Base-by-base conservation (phyloP, 2,888 invertebrate genomes). In the Thymelicus sylvestris region DNA sequence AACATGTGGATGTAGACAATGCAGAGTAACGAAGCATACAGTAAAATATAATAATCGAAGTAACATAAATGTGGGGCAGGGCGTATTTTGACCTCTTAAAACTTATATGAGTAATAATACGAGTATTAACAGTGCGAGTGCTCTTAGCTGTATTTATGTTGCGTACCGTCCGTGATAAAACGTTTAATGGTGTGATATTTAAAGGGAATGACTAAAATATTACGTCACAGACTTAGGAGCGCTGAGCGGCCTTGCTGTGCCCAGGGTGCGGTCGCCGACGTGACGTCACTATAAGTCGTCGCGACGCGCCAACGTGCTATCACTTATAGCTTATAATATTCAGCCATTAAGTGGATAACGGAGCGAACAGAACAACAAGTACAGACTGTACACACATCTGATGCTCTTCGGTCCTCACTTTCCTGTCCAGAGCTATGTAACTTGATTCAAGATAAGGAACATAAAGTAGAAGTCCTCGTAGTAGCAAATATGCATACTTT, bases 201-300 rank as follows among this genome's bases (percentile, higher is more conserved):
- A 65, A 63, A 71, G 74, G 76, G 77, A 75, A 76, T 74, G 77
- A 78, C 77, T 73, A 75, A 31, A 31, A 73, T 60, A 74, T 81
- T 78, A 74, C 80, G 81, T 82, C 81, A 81, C 73, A 74, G 67
- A 73, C 72, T 73, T 75, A 73, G 71, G 67, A 74, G 75, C 73
- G 74, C 76, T 76, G 73, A 70, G 74, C 78, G 79, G 81, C 81
- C 81, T 83, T 78, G 79, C 73, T 61, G 74, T 50, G 73, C 72
- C 74, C 73, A 71, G 82, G 83, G 86, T 77, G 86, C 78, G 84
- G 83, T 77, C 77, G 71, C 74, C 74, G 70, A 38, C 73, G 76
- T 84, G 81, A 84, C 81, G 81, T 84, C 83, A 85, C 79, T 47
- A 65, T 38, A 47, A 68, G 24, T 52, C 52, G 38, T 31, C 67